Evolutionary conservation across 2,888 invertebrate genomes (phyloP).

Genomic region (Thelaira solivaga): DNA sequence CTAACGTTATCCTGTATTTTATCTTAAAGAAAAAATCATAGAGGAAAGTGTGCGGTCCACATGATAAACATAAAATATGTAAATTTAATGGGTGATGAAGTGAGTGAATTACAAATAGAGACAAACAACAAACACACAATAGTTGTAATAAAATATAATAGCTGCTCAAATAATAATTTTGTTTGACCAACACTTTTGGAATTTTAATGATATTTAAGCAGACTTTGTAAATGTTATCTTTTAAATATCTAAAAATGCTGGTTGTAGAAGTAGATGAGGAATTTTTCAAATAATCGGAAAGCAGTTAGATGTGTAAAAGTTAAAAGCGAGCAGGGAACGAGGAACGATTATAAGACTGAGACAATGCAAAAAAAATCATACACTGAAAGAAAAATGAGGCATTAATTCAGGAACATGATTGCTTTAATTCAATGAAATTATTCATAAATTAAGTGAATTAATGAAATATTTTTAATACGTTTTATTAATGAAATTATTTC

Average conservation of each 20-base stretch:
- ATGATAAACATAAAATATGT: slow-evolving; percentile 35
- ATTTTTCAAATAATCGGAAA: too few species aligned
- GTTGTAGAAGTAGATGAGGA: too few species aligned
- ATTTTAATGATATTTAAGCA: slow-evolving; percentile 1
- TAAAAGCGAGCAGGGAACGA: too few species aligned
- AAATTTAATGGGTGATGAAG: not conserved
- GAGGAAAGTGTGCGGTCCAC: not conserved
- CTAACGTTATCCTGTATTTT: slow-evolving; percentile 7
- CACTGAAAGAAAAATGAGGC: too few species aligned
- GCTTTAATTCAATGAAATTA: too few species aligned
- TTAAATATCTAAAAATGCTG: not conserved
- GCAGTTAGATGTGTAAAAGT: too few species aligned
- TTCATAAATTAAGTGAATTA: too few species aligned
- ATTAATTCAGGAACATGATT: too few species aligned
- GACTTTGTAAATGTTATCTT: not conserved
- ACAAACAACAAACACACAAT: not conserved
- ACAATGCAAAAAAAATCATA: too few species aligned
- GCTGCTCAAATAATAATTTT: not conserved
- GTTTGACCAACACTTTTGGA: not conserved
- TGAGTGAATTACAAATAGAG: not conserved
- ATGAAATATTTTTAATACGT: too few species aligned
- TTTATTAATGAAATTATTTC: too few species aligned
- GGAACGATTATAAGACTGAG: too few species aligned
- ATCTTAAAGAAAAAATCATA: not conserved
- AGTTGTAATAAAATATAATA: not conserved